These are phyloP conservation scores for Coreius guichenoti DNA, from an alignment of 2,797 vertebrate species.

Conservation along the genomic window DNA sequence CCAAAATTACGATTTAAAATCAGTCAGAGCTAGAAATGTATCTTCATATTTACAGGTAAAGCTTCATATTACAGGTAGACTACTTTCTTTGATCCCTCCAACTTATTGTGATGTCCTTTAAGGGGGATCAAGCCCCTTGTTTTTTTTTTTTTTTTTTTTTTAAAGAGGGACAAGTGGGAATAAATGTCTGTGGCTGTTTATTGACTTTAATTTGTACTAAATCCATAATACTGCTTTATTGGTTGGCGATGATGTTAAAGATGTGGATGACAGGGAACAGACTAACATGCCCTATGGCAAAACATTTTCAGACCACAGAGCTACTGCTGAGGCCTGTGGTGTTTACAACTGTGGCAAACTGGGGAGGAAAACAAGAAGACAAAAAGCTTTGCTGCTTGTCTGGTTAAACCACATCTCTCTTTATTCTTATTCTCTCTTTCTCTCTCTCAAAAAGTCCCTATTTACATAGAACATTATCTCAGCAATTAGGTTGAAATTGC, in stretches of 20 bases:
- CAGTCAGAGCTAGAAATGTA: too few relatives aligned
- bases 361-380: neutral
- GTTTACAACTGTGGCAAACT: neutral
- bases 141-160: too few relatives aligned
- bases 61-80: too few relatives aligned
- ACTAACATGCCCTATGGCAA: neutral
- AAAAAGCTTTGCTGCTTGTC: neutral
- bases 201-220: neutral
- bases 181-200: neutral
- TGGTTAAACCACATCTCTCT: constrained; percentile 3
- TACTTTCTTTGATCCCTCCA: too few relatives aligned
- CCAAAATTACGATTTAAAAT: too few relatives aligned
- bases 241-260: neutral
- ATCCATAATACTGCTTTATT: constrained; percentile 1
- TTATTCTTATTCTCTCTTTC: neutral
- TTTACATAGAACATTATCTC: constrained; percentile 11
- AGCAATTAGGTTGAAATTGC: constrained; percentile 6
- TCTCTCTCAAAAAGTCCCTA: neutral
- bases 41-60: too few relatives aligned
- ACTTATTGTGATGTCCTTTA: too few relatives aligned
- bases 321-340: neutral
- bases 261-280: neutral
- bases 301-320: neutral
- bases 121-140: too few relatives aligned
- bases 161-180: too few relatives aligned